Evolutionary conservation across 2,888 invertebrate species (phyloP).

Genomic region (Portevinia maculata): DNA sequence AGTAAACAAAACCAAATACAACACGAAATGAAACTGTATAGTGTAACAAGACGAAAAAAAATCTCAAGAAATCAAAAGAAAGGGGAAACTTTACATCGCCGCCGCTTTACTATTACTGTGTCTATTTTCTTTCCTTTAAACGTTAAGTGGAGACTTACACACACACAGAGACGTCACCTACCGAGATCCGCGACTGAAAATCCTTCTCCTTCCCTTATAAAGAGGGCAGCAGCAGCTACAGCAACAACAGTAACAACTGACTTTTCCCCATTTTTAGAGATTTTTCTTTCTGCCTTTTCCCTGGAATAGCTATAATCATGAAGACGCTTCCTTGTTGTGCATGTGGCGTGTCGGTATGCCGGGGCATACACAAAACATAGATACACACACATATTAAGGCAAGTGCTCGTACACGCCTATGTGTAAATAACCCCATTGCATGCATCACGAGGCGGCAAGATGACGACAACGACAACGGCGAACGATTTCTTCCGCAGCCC

Average conservation of each 20-base stretch:
- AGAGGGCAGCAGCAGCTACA: conserved; percentile 39
- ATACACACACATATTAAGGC: conserved; percentile 17
- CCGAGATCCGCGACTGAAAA: conserved; percentile 27
- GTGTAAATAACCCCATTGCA: conserved; percentile 74
- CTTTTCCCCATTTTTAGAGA: conserved; percentile 63
- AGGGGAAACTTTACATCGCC: conserved; percentile 55
- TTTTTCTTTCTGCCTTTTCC: conserved; percentile 46
- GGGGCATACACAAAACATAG: conserved; percentile 20
- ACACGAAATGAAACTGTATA: conserved; percentile 39
- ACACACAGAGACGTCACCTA: conserved; percentile 3
- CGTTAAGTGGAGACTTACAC: conserved; percentile 55
- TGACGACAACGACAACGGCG: conserved; percentile 9
- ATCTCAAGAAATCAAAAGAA: conserved; percentile 51
- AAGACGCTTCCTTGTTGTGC: conserved; percentile 68
- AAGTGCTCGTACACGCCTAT: conserved; percentile 30
- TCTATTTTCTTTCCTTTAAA: conserved; percentile 33
- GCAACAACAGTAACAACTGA: conserved; percentile 37
- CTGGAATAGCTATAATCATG: conserved; percentile 46
- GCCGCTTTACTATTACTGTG: neutral
- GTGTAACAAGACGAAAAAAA: conserved; percentile 28
- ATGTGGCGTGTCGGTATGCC: conserved; percentile 68
- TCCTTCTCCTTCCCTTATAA: conserved; percentile 68
- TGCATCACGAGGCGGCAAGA: conserved; percentile 49
- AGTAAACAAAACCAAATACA: conserved; percentile 57
- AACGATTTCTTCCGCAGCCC: conserved; percentile 72